Conservation (phyloP, 2,888 invertebrate species). For the Phengaris arion region DNA sequence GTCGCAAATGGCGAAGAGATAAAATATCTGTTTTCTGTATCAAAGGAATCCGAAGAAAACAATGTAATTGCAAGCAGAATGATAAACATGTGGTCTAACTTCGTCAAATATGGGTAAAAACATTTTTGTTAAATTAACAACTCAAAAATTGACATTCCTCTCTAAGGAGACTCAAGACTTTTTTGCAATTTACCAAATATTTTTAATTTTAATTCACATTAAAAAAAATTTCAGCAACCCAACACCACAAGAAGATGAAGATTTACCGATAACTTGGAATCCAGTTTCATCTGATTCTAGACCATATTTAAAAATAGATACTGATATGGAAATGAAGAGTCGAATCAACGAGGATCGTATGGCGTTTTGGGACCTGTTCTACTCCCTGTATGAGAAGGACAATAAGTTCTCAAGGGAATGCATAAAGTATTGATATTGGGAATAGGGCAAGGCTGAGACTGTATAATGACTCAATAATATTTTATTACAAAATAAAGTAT, state of each 20-base stretch:
- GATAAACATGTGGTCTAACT: conserved; percentile 64
- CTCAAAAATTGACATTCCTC: background rate
- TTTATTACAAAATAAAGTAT: too few species aligned
- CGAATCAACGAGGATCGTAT: conserved; percentile 59
- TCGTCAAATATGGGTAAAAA: conserved; percentile 65
- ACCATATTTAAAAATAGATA: conserved; percentile 61
- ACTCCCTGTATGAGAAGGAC: conserved; percentile 56
- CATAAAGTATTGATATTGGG: conserved; percentile 10
- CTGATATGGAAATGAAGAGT: conserved; percentile 50
- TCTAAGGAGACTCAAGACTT: background rate
- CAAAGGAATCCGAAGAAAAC: conserved; percentile 48
- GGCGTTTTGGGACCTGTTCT: conserved; percentile 72
- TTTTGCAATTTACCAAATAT: background rate
- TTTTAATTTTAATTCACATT: background rate
- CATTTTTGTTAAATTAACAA: background rate
- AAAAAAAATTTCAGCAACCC: conserved; percentile 56
- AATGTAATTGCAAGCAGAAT: conserved; percentile 55
- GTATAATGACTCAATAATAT: background rate
- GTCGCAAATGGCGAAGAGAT: conserved; percentile 61
- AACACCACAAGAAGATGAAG: conserved; percentile 50
- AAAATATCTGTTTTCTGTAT: conserved; percentile 53
- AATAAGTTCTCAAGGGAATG: conserved; percentile 54
- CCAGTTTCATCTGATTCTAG: conserved; percentile 50
- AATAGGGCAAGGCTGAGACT: background rate
- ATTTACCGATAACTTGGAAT: conserved; percentile 57